These are phyloP conservation scores for Bellardia pandia DNA, from an alignment of 2,888 invertebrate genomes.

Conservation along the genomic window DNA sequence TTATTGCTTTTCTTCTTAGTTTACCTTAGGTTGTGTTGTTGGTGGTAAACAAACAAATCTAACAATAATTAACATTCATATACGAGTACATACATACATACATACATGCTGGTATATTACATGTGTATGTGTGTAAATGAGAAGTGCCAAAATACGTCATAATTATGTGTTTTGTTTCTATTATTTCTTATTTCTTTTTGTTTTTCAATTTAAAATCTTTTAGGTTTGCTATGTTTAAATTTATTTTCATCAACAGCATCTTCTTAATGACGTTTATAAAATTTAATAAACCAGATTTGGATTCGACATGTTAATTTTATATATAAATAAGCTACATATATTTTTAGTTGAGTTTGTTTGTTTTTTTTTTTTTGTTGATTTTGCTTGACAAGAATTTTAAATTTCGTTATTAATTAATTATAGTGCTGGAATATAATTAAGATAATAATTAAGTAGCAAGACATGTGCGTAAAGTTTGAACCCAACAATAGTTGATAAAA, in stretches of 20 bases:
- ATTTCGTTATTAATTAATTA: constrained; percentile 11
- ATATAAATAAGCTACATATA: background rate
- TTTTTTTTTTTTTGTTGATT: background rate
- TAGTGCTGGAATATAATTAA: background rate
- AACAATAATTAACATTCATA: background rate
- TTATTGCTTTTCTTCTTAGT: constrained; percentile 14
- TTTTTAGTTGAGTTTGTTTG: background rate
- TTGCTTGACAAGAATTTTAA: constrained; percentile 38
- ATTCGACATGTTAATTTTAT: constrained; percentile 17
- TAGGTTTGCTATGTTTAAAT: constrained; percentile 9
- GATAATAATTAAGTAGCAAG: background rate
- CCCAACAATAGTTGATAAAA: no score
- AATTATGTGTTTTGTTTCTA: background rate
- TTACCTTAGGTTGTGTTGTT: background rate
- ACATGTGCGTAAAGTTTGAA: background rate
- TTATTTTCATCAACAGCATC: constrained; percentile 5
- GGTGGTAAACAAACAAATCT: background rate
- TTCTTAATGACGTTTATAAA: constrained; percentile 8
- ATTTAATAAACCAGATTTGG: constrained; percentile 25
- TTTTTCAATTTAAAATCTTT: constrained; percentile 16
- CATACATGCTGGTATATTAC: background rate
- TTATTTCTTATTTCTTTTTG: background rate
- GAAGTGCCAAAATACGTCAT: constrained; percentile 34
- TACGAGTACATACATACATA: background rate
- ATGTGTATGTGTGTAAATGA: background rate